Base-by-base conservation (phyloP, 2,797 vertebrate genomes). In the Garrulus glandarius region DNA sequence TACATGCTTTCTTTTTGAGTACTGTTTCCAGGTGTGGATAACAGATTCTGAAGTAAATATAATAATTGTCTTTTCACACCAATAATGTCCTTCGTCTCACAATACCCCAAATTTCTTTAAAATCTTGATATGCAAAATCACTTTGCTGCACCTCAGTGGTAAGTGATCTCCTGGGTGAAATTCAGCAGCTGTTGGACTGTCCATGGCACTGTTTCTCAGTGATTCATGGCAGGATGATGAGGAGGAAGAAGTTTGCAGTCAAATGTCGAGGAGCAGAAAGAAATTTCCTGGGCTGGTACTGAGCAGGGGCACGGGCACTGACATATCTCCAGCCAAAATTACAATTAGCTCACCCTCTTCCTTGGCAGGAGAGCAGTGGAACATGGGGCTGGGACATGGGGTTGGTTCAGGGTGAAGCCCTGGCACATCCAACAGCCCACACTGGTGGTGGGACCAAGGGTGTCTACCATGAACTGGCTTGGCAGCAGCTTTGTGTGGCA, bases 151-250 rank as follows among this genome's bases (percentile, higher is more conserved):
- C 70, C 70, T 84, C 82, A 37, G 44, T 50, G 52, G 37, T 75
- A 44, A 67, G 61, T 27, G 61, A 23, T 27, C 41, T 88, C 88
- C 72, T 72, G 60, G 56, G 74, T 88, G 59, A 83, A 77, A 85
- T 90, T 82, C 77, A 94, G 79, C 88, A 95, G 88, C 74, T 93
- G 84, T 61, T 74, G 91, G 71, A 69, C 80, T 6, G 5, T 55
- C 89, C 61, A 59, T 0, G 2, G 84, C 53, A 44, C 69, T 1
- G 0, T 84, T 94, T 91, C 67, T 56, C 47, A 67, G 78, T 0
- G 1, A 84, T 76, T 92, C 82, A 64, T 7, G 41, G 57, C 39
- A 76, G 60, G 39, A 64, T 2, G 6, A 76, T 13, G 57, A 69
- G 47, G 43, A 70, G 70, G 70, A 74, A 49, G 74, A 68, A 59